Conservation (phyloP, 2,888 invertebrate genomes). For the Mythimna albipuncta region DNA sequence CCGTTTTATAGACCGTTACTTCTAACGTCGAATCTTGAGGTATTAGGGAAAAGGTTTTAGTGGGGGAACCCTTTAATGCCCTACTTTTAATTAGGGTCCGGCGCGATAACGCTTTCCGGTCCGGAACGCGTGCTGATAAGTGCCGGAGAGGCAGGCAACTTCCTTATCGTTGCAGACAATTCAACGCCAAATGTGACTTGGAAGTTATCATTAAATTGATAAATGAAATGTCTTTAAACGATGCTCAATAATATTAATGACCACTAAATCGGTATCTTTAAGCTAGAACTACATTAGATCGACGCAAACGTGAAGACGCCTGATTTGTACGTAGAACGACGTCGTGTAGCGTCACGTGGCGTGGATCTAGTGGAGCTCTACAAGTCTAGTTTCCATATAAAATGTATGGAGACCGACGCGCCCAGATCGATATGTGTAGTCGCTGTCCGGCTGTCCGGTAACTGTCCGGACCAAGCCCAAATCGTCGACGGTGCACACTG, state of each 20-base stretch:
- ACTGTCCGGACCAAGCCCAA: too few species aligned
- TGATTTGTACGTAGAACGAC: too few species aligned
- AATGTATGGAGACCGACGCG: too few species aligned
- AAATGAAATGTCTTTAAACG: background rate
- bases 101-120: conserved; percentile 42
- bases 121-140: conserved; percentile 47
- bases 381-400: too few species aligned
- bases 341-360: too few species aligned
- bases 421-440: too few species aligned
- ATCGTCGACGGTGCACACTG: too few species aligned
- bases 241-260: background rate
- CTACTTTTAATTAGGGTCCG: conserved; percentile 62
- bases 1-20: conserved; percentile 47
- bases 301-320: too few species aligned
- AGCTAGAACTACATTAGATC: too few species aligned
- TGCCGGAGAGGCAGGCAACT: conserved; percentile 13
- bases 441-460: too few species aligned
- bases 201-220: conserved; percentile 12
- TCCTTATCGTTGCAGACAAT: conserved; percentile 35
- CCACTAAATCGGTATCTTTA: background rate
- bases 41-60: conserved; percentile 56
- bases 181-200: conserved; percentile 27
- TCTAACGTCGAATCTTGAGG: conserved; percentile 42
- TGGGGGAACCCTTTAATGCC: conserved; percentile 54
- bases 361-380: too few species aligned